These are phyloP conservation scores for Meloe dianella DNA, from an alignment of 2,888 invertebrate genomes.

Conservation along the genomic window DNA sequence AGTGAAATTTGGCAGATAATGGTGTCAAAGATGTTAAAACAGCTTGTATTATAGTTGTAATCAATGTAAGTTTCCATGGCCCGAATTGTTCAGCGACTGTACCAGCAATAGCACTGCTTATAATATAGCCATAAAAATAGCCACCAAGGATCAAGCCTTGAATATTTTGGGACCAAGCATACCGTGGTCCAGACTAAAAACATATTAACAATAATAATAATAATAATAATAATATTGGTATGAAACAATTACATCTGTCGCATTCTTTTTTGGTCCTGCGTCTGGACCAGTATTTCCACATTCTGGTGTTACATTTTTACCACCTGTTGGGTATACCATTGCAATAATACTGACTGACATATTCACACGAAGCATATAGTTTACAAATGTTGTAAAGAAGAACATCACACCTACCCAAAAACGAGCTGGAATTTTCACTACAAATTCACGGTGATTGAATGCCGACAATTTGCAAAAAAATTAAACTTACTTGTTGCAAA, in stretches of 20 bases:
- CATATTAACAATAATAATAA: no score
- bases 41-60: constrained; percentile 37
- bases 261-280: neutral
- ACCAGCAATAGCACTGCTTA: constrained; percentile 45
- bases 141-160: constrained; percentile 44
- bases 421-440: constrained; percentile 38
- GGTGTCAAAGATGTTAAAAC: constrained; percentile 60
- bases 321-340: constrained; percentile 64
- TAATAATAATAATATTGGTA: no score
- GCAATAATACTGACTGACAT: constrained; percentile 73
- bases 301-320: constrained; percentile 32
- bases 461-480: neutral
- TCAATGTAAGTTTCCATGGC: constrained; percentile 45
- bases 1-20: constrained; percentile 62
- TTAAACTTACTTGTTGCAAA: neutral
- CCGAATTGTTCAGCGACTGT: constrained; percentile 44
- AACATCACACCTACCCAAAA: constrained; percentile 68
- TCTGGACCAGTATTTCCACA: no score
- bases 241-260: neutral
- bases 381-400: constrained; percentile 72
- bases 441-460: neutral
- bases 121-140: constrained; percentile 47
- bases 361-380: constrained; percentile 75
- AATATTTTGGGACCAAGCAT: constrained; percentile 43
- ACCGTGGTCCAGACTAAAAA: constrained; percentile 43